Conservation (phyloP, 2,888 invertebrate genomes). For the Eupithecia pulchellata region DNA sequence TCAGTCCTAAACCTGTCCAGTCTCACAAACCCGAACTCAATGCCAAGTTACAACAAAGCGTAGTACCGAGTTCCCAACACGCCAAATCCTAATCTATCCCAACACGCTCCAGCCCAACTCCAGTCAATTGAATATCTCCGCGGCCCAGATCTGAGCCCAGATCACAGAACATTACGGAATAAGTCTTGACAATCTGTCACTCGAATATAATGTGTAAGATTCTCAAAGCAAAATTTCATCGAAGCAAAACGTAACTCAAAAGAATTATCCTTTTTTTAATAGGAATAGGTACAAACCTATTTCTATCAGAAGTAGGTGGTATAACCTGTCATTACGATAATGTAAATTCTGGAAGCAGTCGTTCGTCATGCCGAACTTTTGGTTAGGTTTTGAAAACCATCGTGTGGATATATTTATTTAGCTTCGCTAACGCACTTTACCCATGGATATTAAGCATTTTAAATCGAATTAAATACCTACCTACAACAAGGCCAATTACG, state of each 20-base stretch:
- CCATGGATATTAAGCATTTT: not conserved
- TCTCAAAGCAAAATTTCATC: not conserved
- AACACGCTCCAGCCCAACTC: constrained; percentile 4
- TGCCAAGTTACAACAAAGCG: constrained; percentile 1
- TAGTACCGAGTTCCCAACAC: constrained; percentile 7
- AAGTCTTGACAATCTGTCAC: not conserved
- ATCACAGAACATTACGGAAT: not conserved
- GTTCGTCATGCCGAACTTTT: too few species aligned
- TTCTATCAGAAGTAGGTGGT: too few species aligned
- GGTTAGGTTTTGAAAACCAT: too few species aligned
- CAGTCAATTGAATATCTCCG: constrained; percentile 12
- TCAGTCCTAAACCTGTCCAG: not conserved
- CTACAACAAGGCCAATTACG: not conserved
- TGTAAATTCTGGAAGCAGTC: too few species aligned
- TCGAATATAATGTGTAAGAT: not conserved
- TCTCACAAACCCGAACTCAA: not conserved
- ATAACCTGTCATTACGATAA: too few species aligned
- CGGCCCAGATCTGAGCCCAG: too few species aligned
- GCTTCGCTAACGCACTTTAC: not conserved
- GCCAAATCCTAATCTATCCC: constrained; percentile 7
- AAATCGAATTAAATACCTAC: too few species aligned
- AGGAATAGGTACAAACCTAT: too few species aligned
- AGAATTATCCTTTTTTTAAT: too few species aligned
- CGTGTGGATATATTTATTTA: too few species aligned
- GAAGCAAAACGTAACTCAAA: too few species aligned